Percentiles rank a stretch among this genome's conserved stretches.
Evolutionary conservation across 2,888 invertebrate species (phyloP).

Genomic region (Acanthoscelides obtectus): DNA sequence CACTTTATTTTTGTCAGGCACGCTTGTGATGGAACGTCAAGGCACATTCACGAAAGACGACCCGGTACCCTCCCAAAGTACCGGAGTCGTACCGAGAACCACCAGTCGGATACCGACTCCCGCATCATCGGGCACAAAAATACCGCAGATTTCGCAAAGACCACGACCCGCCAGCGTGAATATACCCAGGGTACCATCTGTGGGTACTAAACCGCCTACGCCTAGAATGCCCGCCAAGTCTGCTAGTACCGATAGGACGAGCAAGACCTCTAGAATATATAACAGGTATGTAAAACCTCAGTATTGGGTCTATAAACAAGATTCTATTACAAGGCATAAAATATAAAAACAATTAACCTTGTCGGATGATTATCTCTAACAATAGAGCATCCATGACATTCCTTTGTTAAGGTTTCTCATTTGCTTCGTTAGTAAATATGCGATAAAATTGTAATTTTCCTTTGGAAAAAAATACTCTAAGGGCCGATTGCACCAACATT

Average conservation of each 20-base stretch:
- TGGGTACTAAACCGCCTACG: slow-evolving; percentile 33
- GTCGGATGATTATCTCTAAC: too few relatives aligned
- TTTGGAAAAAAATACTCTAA: too few relatives aligned
- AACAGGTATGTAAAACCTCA: slow-evolving; percentile 21
- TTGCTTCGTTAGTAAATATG: too few relatives aligned
- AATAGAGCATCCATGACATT: too few relatives aligned
- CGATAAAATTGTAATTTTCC: too few relatives aligned
- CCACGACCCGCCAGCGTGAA: slow-evolving; percentile 35
- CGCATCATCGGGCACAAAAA: slow-evolving; percentile 2
- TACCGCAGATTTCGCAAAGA: background rate
- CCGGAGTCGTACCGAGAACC: slow-evolving; percentile 31
- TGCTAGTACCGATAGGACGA: slow-evolving; percentile 36
- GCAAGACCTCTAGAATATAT: slow-evolving; percentile 27
- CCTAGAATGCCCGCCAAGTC: slow-evolving; percentile 35
- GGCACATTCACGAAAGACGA: slow-evolving; percentile 92
- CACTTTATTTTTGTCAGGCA: slow-evolving; percentile 9
- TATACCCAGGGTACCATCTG: slow-evolving; percentile 20
- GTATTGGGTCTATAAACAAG: too few relatives aligned
- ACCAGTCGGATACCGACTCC: slow-evolving; percentile 25
- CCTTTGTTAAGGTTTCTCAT: too few relatives aligned
- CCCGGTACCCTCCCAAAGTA: slow-evolving; percentile 45
- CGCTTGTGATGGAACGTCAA: slow-evolving; percentile 68
- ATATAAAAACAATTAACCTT: too few relatives aligned
- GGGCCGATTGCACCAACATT: too few relatives aligned
- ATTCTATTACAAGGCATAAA: too few relatives aligned